These are phyloP conservation scores for Microcebus jonahi DNA, from an alignment of 2,113 vertebrate species.

Conservation along the genomic window DNA sequence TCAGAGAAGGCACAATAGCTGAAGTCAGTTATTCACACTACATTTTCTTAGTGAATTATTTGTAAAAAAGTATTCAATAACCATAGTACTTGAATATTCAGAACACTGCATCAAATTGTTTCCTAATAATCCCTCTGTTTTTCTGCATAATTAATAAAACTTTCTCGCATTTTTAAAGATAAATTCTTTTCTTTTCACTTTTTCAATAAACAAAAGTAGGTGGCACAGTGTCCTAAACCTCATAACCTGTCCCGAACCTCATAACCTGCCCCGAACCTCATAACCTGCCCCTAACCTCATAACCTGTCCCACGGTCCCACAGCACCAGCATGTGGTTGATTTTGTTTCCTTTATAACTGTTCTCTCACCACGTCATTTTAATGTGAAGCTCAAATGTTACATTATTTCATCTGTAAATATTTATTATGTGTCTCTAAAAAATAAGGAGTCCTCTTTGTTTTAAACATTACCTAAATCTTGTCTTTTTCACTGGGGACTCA, in stretches of 20 bases:
- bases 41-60: background rate
- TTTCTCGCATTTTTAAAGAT: background rate
- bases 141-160: background rate
- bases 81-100: background rate
- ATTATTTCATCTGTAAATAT: background rate
- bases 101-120: background rate
- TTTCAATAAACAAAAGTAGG: background rate
- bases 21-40: background rate
- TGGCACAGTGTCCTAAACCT: rapidly evolving
- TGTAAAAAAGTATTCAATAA: background rate
- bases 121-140: background rate
- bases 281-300: too few species aligned
- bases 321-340: rapidly evolving
- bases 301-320: too few species aligned
- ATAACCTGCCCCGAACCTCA: too few species aligned
- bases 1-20: background rate
- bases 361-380: rapidly evolving
- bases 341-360: too few species aligned
- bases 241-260: too few species aligned
- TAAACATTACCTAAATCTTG: background rate
- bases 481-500: background rate
- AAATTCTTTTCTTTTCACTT: background rate
- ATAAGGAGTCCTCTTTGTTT: too few species aligned
- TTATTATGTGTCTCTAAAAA: too few species aligned
- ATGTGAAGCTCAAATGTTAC: background rate